Evolutionary conservation across 2,113 vertebrate species (phyloP).

Genomic region (Chionomys nivalis): DNA sequence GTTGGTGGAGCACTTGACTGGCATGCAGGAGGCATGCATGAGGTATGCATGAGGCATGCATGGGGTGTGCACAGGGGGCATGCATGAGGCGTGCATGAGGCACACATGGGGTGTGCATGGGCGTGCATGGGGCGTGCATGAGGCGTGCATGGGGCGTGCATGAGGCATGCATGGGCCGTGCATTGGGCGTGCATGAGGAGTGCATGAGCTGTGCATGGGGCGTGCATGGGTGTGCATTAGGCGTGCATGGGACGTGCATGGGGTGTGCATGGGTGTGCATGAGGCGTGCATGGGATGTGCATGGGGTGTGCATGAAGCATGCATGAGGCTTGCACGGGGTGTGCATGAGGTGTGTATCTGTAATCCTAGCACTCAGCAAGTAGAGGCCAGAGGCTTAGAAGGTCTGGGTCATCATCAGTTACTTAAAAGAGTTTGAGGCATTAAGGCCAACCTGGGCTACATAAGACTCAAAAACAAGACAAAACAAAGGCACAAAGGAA

Average conservation of each 20-base stretch:
- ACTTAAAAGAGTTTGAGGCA: neutral
- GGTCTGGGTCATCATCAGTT: neutral
- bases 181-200: accelerated
- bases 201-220: neutral
- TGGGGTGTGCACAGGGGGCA: neutral
- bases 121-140: neutral
- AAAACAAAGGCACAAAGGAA: neutral
- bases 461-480: neutral
- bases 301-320: accelerated
- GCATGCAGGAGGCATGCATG: neutral
- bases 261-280: accelerated
- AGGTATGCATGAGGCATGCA: neutral
- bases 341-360: neutral
- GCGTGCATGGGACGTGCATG: neutral
- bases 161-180: neutral
- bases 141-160: neutral
- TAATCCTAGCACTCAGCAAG: neutral
- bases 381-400: neutral
- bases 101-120: neutral
- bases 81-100: no score
- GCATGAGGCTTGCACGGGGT: neutral
- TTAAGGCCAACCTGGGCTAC: neutral
- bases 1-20: neutral
- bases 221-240: neutral
- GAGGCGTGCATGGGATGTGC: accelerated